Conservation (phyloP, 2,113 vertebrate genomes). For the Patagioenas fasciata region DNA sequence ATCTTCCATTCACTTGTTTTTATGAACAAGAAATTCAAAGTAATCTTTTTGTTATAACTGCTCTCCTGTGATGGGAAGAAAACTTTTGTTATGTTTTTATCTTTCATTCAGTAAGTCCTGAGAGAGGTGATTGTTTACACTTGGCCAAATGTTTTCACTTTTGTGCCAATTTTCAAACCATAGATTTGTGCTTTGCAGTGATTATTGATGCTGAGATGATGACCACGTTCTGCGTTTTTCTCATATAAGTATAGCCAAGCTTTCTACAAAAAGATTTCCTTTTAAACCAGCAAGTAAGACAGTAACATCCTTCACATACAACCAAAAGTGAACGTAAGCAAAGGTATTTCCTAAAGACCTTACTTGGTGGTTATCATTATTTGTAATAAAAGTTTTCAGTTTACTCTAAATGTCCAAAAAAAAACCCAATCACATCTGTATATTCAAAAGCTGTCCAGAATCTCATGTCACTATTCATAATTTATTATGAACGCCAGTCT, state of each 20-base stretch:
- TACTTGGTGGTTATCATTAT: background rate
- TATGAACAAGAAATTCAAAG: conserved; percentile 4
- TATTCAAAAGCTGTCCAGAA: background rate
- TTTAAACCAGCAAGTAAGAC: background rate
- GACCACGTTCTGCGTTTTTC: background rate
- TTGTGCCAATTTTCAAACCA: conserved; percentile 15
- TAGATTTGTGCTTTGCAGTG: background rate
- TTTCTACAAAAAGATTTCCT: background rate
- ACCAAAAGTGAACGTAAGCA: background rate
- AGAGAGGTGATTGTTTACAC: conserved; percentile 1
- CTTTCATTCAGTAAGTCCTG: background rate
- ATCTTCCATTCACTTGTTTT: background rate
- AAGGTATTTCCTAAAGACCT: background rate
- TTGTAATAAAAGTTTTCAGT: background rate
- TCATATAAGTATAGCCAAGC: background rate
- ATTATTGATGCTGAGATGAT: background rate
- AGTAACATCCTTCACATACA: background rate
- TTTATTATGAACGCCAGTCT: background rate
- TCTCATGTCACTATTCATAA: background rate
- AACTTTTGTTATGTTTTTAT: background rate
- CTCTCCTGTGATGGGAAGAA: background rate
- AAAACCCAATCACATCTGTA: background rate
- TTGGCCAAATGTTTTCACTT: conserved; percentile 20
- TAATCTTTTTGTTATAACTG: background rate
- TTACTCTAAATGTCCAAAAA: background rate